phyloP scores from a whole-genome alignment of 2,888 invertebrate species.

The Chydorus sphaericus region DNA sequence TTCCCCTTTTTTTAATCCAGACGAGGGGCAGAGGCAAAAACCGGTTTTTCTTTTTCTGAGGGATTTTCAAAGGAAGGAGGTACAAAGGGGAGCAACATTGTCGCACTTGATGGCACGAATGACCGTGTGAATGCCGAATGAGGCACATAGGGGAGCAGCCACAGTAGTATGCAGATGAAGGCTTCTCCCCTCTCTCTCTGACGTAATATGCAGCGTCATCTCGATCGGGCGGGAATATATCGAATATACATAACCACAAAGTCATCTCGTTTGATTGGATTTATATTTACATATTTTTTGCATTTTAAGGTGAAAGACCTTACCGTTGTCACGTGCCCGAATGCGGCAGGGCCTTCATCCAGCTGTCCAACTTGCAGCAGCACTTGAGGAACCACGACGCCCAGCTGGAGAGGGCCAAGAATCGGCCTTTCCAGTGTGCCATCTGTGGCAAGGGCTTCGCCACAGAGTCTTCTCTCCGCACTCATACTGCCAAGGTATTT shows the following conservation, averaged over 20 bases:
- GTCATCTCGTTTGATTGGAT: conserved; percentile 1
- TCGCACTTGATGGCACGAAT: no score
- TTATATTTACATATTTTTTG: neutral
- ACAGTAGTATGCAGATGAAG: no score
- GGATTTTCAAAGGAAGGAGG: neutral
- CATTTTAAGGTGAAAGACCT: conserved; percentile 73
- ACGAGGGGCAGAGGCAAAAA: no score
- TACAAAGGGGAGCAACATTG: neutral
- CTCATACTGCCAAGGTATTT: conserved; percentile 95
- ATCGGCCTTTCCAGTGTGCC: conserved; percentile 87
- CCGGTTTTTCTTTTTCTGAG: no score
- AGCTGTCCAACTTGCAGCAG: conserved; percentile 89
- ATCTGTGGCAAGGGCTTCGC: conserved; percentile 95
- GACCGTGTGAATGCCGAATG: neutral
- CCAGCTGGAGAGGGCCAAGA: conserved; percentile 85
- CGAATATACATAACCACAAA: neutral
- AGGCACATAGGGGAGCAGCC: no score
- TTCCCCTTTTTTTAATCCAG: no score
- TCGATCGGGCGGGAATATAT: neutral
- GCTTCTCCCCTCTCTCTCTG: no score
- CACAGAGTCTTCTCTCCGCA: conserved; percentile 84
- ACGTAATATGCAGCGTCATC: no score
- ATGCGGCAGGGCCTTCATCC: conserved; percentile 91
- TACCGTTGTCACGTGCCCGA: conserved; percentile 93
- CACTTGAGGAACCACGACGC: conserved; percentile 92